Evolutionary conservation across 2,113 vertebrate genomes (phyloP).

Genomic region (Setophaga kirtlandii): DNA sequence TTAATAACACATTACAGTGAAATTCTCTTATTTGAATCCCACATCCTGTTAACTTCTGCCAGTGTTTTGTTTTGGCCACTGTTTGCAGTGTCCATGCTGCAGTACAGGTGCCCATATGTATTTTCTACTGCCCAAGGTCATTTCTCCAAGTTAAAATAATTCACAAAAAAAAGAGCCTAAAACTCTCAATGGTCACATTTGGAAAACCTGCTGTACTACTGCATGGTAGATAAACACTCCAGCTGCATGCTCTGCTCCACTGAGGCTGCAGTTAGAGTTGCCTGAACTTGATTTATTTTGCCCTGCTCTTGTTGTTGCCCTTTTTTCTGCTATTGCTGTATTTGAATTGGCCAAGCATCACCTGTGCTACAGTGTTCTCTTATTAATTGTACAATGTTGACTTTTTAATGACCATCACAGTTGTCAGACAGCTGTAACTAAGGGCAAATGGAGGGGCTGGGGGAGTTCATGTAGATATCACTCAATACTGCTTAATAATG

Average conservation of each 20-base stretch:
- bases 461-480: background rate
- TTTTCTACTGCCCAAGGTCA: background rate
- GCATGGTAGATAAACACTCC: background rate
- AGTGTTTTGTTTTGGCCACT: background rate
- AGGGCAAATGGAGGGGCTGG: background rate
- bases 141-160: background rate
- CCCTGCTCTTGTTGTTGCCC: background rate
- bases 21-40: background rate
- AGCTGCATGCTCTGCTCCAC: background rate
- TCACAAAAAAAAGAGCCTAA: background rate
- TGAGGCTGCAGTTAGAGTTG: background rate
- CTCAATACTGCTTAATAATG: background rate
- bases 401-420: background rate
- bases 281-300: background rate
- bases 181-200: background rate
- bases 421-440: background rate
- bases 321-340: background rate
- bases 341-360: background rate
- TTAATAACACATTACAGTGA: background rate
- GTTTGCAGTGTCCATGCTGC: background rate
- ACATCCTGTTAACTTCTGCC: background rate
- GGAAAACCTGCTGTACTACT: background rate
- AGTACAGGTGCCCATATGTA: rapidly evolving
- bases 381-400: background rate
- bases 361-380: background rate